Percentiles rank a stretch among this genome's conserved stretches.
Conservation (phyloP, 2,797 vertebrate genomes). For the Manis pentadactyla region DNA sequence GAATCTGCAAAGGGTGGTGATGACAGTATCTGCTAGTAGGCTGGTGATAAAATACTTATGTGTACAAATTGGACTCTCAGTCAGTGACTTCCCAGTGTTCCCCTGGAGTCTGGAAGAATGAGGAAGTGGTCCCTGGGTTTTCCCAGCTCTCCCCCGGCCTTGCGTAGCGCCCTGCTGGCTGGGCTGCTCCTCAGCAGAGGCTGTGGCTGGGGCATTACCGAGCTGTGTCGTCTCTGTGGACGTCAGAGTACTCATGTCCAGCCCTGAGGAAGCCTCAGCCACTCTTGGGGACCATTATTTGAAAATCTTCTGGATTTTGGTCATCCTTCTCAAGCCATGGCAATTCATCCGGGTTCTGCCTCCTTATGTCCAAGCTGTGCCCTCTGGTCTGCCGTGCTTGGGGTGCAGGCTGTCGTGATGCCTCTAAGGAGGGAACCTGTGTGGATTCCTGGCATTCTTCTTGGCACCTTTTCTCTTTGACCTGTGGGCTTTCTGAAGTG, state of each 20-base stretch:
- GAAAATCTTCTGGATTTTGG: not conserved
- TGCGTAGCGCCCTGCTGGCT: not conserved
- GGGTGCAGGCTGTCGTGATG: not conserved
- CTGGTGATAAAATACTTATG: not conserved
- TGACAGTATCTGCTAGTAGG: not conserved
- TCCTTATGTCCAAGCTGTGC: not conserved
- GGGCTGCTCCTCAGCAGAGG: not conserved
- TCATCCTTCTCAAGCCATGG: not conserved
- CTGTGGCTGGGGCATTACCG: not conserved
- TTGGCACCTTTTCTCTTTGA: not conserved
- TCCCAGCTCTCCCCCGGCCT: not conserved
- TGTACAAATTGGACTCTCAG: not conserved
- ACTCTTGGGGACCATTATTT: not conserved
- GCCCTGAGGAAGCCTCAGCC: not conserved
- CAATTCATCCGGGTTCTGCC: not conserved
- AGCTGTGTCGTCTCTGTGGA: not conserved
- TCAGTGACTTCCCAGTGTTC: not conserved
- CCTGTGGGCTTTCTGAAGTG: not conserved
- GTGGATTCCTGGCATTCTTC: not conserved
- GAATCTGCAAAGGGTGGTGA: not conserved
- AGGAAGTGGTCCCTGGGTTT: not conserved
- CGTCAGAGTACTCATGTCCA: not conserved
- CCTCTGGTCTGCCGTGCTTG: fast-evolving
- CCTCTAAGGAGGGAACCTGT: not conserved
- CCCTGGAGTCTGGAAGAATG: not conserved